phyloP scores from a whole-genome alignment of 2,888 invertebrate species.

The Encarsia formosa region DNA sequence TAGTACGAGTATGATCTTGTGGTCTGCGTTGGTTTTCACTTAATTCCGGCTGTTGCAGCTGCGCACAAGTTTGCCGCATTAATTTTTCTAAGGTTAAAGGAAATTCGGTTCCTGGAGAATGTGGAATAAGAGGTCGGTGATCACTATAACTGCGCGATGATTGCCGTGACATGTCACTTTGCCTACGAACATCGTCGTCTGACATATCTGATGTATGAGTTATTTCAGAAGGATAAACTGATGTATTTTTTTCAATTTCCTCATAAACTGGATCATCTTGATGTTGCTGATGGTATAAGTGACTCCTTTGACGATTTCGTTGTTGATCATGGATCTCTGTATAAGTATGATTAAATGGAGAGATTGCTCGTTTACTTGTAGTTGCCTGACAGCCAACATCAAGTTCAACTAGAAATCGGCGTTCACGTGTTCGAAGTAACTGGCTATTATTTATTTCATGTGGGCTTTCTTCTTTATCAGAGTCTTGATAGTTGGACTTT shows the following conservation, averaged over 20 bases:
- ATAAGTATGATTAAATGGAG: constrained; percentile 72
- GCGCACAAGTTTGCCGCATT: neutral
- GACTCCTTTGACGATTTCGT: constrained; percentile 30
- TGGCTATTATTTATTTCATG: no score
- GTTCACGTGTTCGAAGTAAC: constrained; percentile 29
- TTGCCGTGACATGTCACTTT: constrained; percentile 67
- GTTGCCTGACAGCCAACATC: constrained; percentile 50
- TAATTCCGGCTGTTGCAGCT: neutral
- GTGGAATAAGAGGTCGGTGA: constrained; percentile 75
- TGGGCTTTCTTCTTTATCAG: no score
- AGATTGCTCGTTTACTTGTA: constrained; percentile 52
- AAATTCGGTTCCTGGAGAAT: constrained; percentile 60
- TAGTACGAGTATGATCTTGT: constrained; percentile 50
- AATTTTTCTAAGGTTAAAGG: constrained; percentile 24
- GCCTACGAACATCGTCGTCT: constrained; percentile 72
- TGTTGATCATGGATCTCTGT: constrained; percentile 64
- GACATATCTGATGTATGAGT: constrained; percentile 65
- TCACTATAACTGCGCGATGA: constrained; percentile 75
- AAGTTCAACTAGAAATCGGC: constrained; percentile 52
- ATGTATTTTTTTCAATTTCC: constrained; percentile 64
- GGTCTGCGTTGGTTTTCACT: constrained; percentile 39
- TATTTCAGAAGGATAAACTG: constrained; percentile 25
- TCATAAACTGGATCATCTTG: constrained; percentile 77
- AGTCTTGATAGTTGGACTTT: no score
- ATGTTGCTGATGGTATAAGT: constrained; percentile 56